Base-by-base conservation (phyloP, 2,888 invertebrate species). In the Parapristionchus giblindavisi region DNA sequence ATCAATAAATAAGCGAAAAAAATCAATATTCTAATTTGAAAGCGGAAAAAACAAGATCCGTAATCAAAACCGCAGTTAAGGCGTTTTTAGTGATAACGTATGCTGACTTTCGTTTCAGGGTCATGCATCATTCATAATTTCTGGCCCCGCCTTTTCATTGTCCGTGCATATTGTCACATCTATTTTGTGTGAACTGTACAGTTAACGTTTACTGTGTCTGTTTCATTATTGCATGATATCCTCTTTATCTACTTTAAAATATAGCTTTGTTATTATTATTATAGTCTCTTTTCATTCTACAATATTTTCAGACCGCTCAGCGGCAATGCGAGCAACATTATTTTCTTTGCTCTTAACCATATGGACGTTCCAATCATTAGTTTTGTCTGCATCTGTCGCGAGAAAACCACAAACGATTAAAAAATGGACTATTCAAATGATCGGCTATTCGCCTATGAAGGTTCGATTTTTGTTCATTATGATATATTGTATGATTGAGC, bases 341-440 rank as follows among this genome's bases (percentile, higher is more conserved):
- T 63, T 68, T 38, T 52, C 68, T 32, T 24, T 68, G 24, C n/a
- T 51, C 1, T 68, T 21, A 34, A 36, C 52, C 36, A 34, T 52
- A 38, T 68, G 68, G 34, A 52, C 51, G 34, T 17, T 52, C 27
- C 48, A 51, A 51, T n/a, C 52, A 32, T 48, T 68, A 24, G 68
- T 51, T 14, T 48, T n/a, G 1, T 58, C 72, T 11, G 11, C 34
- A 24, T 72, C 72, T 27, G 70, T 58, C 8, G 58, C 73, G 65
- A 60, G 75, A 74, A 73, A 36, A 77, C 76, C 52, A 68, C 75
- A 72, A 27, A 60, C 72, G 29, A 54, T 75, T 3, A 78, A 80
- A 24, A 81, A 81, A 75, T 83, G 78, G 73, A 83, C 83, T n/a
- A 79, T 84, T 66, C 84, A 84, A 75, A 84, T 84, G 83, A 83